Evolutionary conservation across 2,888 invertebrate genomes (phyloP).

Genomic region (Scaptomyza caliginosa): DNA sequence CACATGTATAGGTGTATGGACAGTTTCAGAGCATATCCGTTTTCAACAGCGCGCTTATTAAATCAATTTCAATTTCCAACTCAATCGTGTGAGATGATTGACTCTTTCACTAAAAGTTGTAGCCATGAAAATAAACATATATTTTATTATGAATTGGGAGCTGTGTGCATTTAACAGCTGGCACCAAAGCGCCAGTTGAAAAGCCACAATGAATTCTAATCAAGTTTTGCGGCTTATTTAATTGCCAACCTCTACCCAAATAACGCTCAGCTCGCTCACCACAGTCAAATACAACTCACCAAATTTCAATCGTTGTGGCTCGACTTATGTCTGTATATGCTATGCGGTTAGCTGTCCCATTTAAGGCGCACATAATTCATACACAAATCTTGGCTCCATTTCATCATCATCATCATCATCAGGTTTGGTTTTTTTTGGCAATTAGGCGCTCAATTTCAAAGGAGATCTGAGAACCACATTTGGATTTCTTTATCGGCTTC

Average conservation of each 20-base stretch:
- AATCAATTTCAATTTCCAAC: conserved; percentile 27
- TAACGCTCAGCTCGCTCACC: background rate
- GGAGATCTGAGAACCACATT: conserved; percentile 5
- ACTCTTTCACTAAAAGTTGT: conserved; percentile 23
- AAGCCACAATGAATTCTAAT: conserved; percentile 68
- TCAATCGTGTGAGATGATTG: background rate
- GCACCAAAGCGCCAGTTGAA: conserved; percentile 11
- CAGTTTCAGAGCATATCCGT: conserved; percentile 10
- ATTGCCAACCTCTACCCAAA: conserved; percentile 46
- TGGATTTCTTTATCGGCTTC: background rate
- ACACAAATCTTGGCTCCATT: background rate
- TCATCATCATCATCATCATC: conserved; percentile 15
- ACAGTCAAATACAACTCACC: conserved; percentile 2
- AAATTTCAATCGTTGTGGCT: no score
- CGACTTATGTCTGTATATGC: conserved; percentile 30
- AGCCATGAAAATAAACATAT: conserved; percentile 49
- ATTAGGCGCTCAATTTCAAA: conserved; percentile 21
- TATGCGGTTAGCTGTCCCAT: conserved; percentile 19
- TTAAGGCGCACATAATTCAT: conserved; percentile 1
- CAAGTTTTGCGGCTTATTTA: conserved; percentile 67
- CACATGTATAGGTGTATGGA: conserved; percentile 1
- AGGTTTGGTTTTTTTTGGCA: conserved; percentile 12
- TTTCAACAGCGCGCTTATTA: conserved; percentile 46
- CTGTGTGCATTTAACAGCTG: conserved; percentile 32
- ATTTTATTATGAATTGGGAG: conserved; percentile 32